Conservation (phyloP, 2,888 invertebrate genomes). For the Dexiosoma caninum region DNA sequence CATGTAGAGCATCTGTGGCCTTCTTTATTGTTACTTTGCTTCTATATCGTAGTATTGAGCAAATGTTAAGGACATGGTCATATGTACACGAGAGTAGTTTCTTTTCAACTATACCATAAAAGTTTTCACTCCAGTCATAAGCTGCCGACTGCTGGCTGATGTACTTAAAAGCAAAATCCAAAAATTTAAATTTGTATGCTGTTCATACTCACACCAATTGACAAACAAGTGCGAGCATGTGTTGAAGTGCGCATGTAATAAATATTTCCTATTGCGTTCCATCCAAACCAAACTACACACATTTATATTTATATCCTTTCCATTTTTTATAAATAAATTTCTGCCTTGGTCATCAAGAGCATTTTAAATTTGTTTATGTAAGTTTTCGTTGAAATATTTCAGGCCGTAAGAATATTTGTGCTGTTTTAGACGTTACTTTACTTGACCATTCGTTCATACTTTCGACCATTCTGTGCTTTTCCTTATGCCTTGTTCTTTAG, state of each 20-base stretch:
- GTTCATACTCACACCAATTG: too few relatives aligned
- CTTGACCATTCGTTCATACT: slow-evolving; percentile 55
- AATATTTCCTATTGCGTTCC: neutral
- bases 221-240: neutral
- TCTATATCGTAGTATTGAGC: slow-evolving; percentile 23
- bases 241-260: slow-evolving; percentile 57
- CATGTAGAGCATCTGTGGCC: slow-evolving; percentile 15
- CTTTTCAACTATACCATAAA: neutral
- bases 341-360: slow-evolving; percentile 1
- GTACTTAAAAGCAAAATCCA: neutral
- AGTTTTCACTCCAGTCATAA: neutral
- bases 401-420: neutral
- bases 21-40: slow-evolving; percentile 34
- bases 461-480: neutral
- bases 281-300: slow-evolving; percentile 35
- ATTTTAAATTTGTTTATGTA: slow-evolving; percentile 53
- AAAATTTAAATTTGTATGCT: slow-evolving; percentile 56
- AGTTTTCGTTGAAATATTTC: neutral
- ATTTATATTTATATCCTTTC: slow-evolving; percentile 20
- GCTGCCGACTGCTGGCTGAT: neutral
- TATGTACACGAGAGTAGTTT: slow-evolving; percentile 32
- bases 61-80: slow-evolving; percentile 25
- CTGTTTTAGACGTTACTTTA: slow-evolving; percentile 38
- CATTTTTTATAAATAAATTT: neutral
- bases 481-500: neutral